phyloP scores from a whole-genome alignment of 1,140 invertebrate genomes.

The Luehdorfia chinensis region DNA sequence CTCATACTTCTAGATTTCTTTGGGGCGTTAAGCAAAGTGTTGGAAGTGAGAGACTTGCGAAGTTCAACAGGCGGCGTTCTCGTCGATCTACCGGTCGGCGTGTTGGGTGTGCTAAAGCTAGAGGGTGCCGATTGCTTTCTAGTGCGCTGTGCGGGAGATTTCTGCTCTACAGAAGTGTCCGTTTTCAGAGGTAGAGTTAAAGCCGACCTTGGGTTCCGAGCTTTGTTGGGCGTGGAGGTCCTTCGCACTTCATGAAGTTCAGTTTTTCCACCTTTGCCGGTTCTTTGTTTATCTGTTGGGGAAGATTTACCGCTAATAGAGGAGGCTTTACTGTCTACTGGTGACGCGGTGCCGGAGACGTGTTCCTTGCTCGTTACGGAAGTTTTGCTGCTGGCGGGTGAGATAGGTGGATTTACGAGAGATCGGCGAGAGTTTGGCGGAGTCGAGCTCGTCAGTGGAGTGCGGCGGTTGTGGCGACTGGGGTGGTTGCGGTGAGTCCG shows the following conservation, averaged over 20 bases:
- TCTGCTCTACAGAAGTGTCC: constrained; percentile 8
- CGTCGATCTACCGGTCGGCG: constrained; percentile 42
- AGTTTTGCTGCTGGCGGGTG: constrained; percentile 30
- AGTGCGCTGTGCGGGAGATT: constrained; percentile 28
- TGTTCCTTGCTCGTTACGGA: constrained; percentile 19
- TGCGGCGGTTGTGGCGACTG: neutral
- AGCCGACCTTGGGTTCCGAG: constrained; percentile 32
- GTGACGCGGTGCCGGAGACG: constrained; percentile 30
- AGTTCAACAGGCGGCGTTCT: constrained; percentile 53
- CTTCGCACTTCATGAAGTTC: constrained; percentile 29
- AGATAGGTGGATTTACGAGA: constrained; percentile 16
- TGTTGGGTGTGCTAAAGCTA: constrained; percentile 58
- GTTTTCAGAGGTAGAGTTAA: constrained; percentile 50
- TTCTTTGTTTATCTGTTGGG: constrained; percentile 27
- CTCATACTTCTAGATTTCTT: constrained; percentile 67
- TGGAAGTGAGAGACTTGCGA: constrained; percentile 57
- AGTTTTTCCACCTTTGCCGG: constrained; percentile 29
- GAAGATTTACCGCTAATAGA: constrained; percentile 41
- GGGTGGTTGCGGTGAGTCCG: constrained; percentile 21
- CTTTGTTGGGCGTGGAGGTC: constrained; percentile 46
- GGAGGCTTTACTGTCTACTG: constrained; percentile 45
- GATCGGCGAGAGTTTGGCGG: constrained; percentile 6
- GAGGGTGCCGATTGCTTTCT: constrained; percentile 61
- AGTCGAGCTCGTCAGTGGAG: constrained; percentile 3
- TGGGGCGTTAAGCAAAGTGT: constrained; percentile 31